Conservation (phyloP, 2,797 vertebrate genomes). For the Sarcoramphus papa region DNA sequence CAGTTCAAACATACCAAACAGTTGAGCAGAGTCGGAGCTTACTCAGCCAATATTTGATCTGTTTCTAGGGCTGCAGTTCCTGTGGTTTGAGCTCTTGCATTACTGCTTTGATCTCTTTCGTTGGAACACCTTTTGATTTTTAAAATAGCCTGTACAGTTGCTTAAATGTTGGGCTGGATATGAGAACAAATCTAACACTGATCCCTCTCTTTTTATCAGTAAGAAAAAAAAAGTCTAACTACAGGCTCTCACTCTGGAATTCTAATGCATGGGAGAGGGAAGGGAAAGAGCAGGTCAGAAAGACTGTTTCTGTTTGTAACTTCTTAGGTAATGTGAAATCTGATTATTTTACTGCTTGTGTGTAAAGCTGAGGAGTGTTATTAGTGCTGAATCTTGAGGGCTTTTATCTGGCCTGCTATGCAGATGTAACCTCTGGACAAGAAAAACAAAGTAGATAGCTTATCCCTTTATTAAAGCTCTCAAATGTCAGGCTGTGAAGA, state of each 20-base stretch:
- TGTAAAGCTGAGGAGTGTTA: background rate
- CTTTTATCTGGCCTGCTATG: background rate
- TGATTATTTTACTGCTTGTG: background rate
- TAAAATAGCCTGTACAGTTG: background rate
- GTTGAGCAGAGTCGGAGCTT: conserved; percentile 8
- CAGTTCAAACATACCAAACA: background rate
- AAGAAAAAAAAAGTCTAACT: background rate
- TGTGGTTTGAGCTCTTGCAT: background rate
- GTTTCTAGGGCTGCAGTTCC: background rate
- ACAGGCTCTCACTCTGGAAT: background rate
- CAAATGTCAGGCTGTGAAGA: background rate
- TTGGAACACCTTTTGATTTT: conserved; percentile 19
- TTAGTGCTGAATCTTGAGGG: background rate
- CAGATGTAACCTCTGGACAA: background rate
- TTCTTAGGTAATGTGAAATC: background rate
- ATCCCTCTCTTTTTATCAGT: background rate
- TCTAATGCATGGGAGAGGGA: background rate
- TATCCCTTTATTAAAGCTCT: background rate
- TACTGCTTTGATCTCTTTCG: background rate
- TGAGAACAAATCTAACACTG: background rate
- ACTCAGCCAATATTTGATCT: conserved; percentile 35
- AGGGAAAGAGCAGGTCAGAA: background rate
- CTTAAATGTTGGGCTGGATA: background rate
- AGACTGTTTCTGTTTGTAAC: background rate
- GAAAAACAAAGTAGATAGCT: background rate